These are phyloP conservation scores for Melanotaenia duboulayi DNA, from an alignment of 2,113 vertebrate genomes.

Conservation along the genomic window DNA sequence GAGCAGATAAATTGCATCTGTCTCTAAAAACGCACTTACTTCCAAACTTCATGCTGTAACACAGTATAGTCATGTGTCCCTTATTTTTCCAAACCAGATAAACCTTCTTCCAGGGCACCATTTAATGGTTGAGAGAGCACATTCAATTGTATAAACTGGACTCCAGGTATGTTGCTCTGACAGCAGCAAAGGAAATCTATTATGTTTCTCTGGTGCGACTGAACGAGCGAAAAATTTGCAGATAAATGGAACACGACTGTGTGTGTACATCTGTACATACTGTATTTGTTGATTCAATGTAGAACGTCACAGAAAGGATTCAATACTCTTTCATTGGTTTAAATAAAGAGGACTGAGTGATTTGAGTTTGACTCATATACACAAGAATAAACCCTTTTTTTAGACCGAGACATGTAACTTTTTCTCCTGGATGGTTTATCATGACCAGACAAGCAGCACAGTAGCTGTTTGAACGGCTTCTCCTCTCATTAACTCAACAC, in stretches of 20 bases:
- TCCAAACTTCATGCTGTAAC: conserved; percentile 49
- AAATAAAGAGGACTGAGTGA: background rate
- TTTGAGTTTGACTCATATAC: conserved; percentile 5
- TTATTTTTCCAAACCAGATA: conserved; percentile 40
- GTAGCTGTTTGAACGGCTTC: conserved; percentile 38
- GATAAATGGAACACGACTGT: conserved; percentile 41
- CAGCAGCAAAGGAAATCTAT: conserved; percentile 62
- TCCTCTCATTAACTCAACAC: conserved; percentile 64
- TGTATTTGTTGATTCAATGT: conserved; percentile 26
- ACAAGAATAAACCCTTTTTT: conserved; percentile 30
- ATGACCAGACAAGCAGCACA: conserved; percentile 36
- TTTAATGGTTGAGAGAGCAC: conserved; percentile 76
- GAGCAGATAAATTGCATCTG: conserved; percentile 66
- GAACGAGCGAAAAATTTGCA: conserved; percentile 40
- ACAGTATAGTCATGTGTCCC: conserved; percentile 48
- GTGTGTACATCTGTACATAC: conserved; percentile 28
- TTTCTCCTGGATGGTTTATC: conserved; percentile 37
- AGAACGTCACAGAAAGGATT: conserved; percentile 7
- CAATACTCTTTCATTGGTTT: background rate
- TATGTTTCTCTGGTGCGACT: conserved; percentile 40
- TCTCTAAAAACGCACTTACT: conserved; percentile 57
- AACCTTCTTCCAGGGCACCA: conserved; percentile 38
- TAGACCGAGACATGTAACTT: background rate
- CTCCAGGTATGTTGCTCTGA: conserved; percentile 60
- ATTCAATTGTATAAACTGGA: conserved; percentile 69